These are phyloP conservation scores for Drosophila infuscata DNA, from an alignment of 2,888 invertebrate species.

Conservation along the genomic window DNA sequence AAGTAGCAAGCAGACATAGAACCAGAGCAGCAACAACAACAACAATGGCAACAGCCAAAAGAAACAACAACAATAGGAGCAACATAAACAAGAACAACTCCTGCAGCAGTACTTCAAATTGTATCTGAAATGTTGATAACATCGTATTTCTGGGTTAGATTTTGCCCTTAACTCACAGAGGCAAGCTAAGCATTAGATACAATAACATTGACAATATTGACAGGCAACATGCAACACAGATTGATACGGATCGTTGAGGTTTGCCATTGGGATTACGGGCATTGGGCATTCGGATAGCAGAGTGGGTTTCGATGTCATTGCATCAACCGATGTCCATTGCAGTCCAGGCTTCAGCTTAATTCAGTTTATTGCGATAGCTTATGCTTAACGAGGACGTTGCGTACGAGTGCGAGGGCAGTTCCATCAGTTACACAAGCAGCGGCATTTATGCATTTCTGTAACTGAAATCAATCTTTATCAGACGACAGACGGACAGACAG, in stretches of 20 bases:
- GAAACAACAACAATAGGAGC: neutral
- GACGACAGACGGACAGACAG: neutral
- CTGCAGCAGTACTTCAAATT: slow-evolving; percentile 42
- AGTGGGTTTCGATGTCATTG: neutral
- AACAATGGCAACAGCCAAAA: slow-evolving; percentile 12
- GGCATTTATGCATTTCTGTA: neutral
- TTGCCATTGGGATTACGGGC: slow-evolving; percentile 2
- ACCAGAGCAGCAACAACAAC: slow-evolving; percentile 17
- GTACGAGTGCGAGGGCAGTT: neutral
- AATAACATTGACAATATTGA: slow-evolving; percentile 66
- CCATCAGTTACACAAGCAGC: neutral
- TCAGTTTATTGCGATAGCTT: slow-evolving; percentile 6
- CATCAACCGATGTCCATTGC: slow-evolving; percentile 41
- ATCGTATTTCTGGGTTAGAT: slow-evolving; percentile 57
- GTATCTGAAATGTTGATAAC: slow-evolving; percentile 68
- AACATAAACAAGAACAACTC: slow-evolving; percentile 15
- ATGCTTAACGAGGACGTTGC: slow-evolving; percentile 1
- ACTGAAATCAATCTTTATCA: neutral
- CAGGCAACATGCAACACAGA: slow-evolving; percentile 45
- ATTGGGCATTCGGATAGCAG: neutral
- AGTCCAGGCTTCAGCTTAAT: slow-evolving; percentile 21
- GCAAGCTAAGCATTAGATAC: slow-evolving; percentile 58
- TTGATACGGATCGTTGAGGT: slow-evolving; percentile 58
- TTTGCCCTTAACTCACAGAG: slow-evolving; percentile 22
- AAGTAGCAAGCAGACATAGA: slow-evolving; percentile 27